Evolutionary conservation across 2,797 vertebrate genomes (phyloP), one percentile per base, ranked within the genome.

Genomic region (Periophthalmus magnuspinnatus): DNA sequence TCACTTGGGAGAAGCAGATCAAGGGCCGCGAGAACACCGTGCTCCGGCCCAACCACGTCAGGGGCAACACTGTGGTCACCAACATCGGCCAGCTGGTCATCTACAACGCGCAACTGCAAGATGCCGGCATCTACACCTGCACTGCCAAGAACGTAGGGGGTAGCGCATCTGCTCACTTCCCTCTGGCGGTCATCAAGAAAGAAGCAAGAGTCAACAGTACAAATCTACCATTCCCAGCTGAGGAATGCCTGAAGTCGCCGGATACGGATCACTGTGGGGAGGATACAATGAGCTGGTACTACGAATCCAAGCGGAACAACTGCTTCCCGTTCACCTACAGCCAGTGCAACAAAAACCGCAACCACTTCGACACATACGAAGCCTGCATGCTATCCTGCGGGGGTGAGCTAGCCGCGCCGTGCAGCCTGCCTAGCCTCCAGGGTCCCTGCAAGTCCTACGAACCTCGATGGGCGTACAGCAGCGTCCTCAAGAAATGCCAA

Each of bases 31-130:
- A 98, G 58, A 98, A 96, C 45, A 89, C 94, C 21, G 65, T 99
- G 47, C 95, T 99, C 96, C 90, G 86, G 74, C 96, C 96, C 4
- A 99, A 99, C 71, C 95, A 98, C 0, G 95, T 99, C 66, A 90
- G 87, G 14, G 97, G 95, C 7, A 99, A 99, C 0, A 92, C 97
- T 0, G 97, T 97, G 55, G 96, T 99, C 84, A 99, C 97, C 67
- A 99, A 99, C 92, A 97, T 98, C 0, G 97, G 95, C 70, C 97
- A 99, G 74, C 91, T 99, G 82, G 97, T 99, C 81, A 98, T 99
- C 74, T 99, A 99, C 83, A 99, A 97, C 0, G 94, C 95, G 0
- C 96, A 98, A 79, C 88, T 93, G 4, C 95, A 96, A 79, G 97
- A 99, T 0, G 93, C 95, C 0, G 97, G 97, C 17, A 94, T 97